Evolutionary conservation across 2,113 vertebrate genomes (phyloP).

Genomic region (Delphinapterus leucas): DNA sequence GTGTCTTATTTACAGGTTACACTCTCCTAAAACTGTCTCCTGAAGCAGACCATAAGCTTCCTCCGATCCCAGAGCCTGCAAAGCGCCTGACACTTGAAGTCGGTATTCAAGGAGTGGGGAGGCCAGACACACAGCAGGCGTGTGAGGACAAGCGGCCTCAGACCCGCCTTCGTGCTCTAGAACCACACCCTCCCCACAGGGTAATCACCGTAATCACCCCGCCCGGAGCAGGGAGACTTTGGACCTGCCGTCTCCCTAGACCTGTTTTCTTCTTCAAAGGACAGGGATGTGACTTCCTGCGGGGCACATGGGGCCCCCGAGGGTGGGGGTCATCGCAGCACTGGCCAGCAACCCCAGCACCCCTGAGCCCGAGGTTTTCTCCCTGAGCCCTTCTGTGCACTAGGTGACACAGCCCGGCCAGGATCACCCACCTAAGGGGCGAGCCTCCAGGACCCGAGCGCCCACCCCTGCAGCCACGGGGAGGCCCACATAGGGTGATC

Average conservation of each 20-base stretch:
- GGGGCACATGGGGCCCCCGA: background rate
- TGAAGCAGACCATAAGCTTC: background rate
- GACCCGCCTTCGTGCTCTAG: background rate
- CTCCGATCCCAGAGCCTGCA: background rate
- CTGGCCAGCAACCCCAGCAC: accelerated
- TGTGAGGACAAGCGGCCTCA: background rate
- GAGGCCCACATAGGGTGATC: no score
- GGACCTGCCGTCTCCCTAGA: background rate
- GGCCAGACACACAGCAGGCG: no score
- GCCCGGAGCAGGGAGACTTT: background rate
- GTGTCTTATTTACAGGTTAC: background rate
- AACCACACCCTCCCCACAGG: accelerated
- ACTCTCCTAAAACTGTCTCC: background rate
- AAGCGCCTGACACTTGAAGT: accelerated
- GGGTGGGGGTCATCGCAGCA: accelerated
- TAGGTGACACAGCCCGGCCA: accelerated
- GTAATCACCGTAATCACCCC: background rate
- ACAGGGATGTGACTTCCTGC: background rate
- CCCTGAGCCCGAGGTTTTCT: background rate
- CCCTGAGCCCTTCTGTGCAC: accelerated
- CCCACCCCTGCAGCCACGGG: background rate
- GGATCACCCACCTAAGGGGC: background rate
- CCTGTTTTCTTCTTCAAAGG: background rate
- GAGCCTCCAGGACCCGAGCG: background rate
- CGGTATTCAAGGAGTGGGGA: background rate